A percentile compares a stretch with the other conserved stretches of the same genome.
phyloP scores from a whole-genome alignment of 2,113 vertebrate genomes.

The Hassar affinis region DNA sequence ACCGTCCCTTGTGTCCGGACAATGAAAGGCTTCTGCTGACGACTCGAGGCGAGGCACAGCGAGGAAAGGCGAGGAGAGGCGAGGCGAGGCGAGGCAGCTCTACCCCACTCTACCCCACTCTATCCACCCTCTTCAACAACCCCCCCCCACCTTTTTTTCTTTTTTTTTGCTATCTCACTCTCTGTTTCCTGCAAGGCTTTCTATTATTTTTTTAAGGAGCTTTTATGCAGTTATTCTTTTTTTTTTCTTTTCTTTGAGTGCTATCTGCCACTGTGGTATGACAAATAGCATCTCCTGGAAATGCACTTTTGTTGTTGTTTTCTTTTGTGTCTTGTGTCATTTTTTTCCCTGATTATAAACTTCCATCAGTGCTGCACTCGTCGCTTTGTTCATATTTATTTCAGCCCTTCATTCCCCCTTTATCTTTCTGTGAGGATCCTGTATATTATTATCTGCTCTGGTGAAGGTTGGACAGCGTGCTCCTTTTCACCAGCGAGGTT shows the following conservation, averaged over 20 bases:
- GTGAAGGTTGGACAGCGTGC: slow-evolving; percentile 62
- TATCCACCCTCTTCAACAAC: slow-evolving; percentile 53
- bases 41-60: slow-evolving; percentile 62
- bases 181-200: slow-evolving; percentile 23
- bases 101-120: slow-evolving; percentile 40
- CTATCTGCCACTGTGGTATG: slow-evolving; percentile 5
- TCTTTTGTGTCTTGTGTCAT: slow-evolving; percentile 52
- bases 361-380: slow-evolving; percentile 29
- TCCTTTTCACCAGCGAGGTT: slow-evolving; percentile 34
- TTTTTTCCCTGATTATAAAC: slow-evolving; percentile 57
- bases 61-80: not conserved
- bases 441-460: slow-evolving; percentile 55
- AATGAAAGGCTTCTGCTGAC: slow-evolving; percentile 74
- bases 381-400: slow-evolving; percentile 37
- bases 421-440: slow-evolving; percentile 57
- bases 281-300: slow-evolving; percentile 13
- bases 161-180: slow-evolving; percentile 11
- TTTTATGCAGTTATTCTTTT: slow-evolving; percentile 29
- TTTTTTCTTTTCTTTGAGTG: slow-evolving; percentile 24
- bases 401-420: slow-evolving; percentile 15
- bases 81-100: not conserved
- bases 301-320: not conserved
- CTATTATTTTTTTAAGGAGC: slow-evolving; percentile 27
- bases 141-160: not conserved
- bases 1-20: slow-evolving; percentile 74